Base-by-base conservation (phyloP, 2,888 invertebrate genomes). In the Epistrophella euchroma region DNA sequence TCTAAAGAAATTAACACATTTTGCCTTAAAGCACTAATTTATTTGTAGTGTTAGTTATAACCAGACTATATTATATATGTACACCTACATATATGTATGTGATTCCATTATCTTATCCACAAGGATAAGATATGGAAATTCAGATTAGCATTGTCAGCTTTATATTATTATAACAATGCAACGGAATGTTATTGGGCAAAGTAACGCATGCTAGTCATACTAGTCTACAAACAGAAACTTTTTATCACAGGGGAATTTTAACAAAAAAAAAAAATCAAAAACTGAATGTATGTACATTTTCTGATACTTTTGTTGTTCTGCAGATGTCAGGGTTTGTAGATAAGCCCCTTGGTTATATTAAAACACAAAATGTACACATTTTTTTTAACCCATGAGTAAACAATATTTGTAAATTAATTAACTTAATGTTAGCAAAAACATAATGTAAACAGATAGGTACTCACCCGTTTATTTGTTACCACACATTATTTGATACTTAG, bases 1-100 rank as follows among this genome's bases (percentile, higher is more conserved):
- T 13, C 25, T 66, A 25, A 11, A 13, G 17, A 64, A 52, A 71
- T 70, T 17, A 71, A 40, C 60, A 62, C 19, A 52, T 47, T 52
- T 37, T 6, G 22, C 13, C 15, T 60, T 43, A 2, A 17, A 28
- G 6, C 15, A n/a, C 40, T 15, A 15, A 32, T n/a, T 32, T 66
- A 58, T 56, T 1, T 43, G 6, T 3, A 32, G 32, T 2, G 7
- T 43, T n/a, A 15, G 40, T 6, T n/a, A 13, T n/a, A n/a, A n/a
- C n/a, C n/a, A n/a, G n/a, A n/a, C n/a, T n/a, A n/a, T n/a, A n/a
- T n/a, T n/a, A n/a, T n/a, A n/a, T n/a, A n/a, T n/a, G n/a, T n/a
- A n/a, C n/a, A n/a, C n/a, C n/a, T n/a, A n/a, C n/a, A n/a, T n/a
- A n/a, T n/a, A n/a, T n/a, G n/a, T n/a, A n/a, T n/a, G n/a, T n/a